phyloP scores from a whole-genome alignment of 2,888 invertebrate genomes.

The Silvanus unidentatus region DNA sequence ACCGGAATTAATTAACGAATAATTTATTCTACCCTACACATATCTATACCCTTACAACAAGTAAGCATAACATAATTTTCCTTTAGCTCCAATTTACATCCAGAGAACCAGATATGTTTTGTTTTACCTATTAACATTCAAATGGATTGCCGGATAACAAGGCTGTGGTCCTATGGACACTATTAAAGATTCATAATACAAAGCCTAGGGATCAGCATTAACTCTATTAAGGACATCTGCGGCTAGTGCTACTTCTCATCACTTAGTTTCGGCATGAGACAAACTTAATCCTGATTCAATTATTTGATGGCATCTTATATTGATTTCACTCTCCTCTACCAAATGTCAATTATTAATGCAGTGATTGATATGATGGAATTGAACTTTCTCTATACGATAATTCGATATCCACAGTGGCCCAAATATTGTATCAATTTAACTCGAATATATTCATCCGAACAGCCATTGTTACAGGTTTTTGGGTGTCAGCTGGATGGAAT shows the following conservation, averaged over 20 bases:
- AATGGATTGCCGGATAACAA: constrained; percentile 5
- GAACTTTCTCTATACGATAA: too few species aligned
- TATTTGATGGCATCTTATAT: constrained; percentile 12
- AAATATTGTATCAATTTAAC: too few species aligned
- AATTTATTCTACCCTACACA: constrained; percentile 1
- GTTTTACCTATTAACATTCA: constrained; percentile 3
- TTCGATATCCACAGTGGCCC: too few species aligned
- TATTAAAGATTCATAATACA: constrained; percentile 22
- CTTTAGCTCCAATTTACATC: constrained; percentile 3
- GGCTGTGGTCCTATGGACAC: constrained; percentile 13
- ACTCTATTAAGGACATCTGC: constrained; percentile 21
- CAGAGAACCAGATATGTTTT: background rate
- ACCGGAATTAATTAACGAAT: background rate
- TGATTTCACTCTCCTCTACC: constrained; percentile 14
- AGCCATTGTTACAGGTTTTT: too few species aligned
- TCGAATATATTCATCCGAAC: too few species aligned
- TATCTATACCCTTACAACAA: background rate
- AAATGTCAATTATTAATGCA: constrained; percentile 9
- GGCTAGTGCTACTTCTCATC: constrained; percentile 19
- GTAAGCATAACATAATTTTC: constrained; percentile 1
- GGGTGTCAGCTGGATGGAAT: too few species aligned
- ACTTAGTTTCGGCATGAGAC: constrained; percentile 10
- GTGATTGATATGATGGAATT: background rate
- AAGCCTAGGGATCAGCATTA: constrained; percentile 15
- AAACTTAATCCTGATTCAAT: constrained; percentile 19